Conservation (phyloP, 2,113 vertebrate species). For the Piprites chloris region DNA sequence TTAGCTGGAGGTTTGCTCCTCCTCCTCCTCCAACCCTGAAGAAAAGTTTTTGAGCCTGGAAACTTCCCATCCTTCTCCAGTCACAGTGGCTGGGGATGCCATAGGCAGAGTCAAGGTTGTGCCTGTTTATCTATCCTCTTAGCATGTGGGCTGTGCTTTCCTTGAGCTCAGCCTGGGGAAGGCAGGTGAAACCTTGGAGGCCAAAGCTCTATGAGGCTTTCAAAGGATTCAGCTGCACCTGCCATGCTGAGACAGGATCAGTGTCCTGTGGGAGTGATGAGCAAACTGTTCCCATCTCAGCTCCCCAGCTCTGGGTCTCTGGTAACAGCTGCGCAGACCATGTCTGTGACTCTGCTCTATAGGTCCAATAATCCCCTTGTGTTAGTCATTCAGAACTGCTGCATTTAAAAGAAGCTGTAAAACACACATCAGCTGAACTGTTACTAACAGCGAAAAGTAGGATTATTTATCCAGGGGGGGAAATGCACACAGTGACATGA, state of each 20-base stretch:
- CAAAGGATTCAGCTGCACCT: background rate
- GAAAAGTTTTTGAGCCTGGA: background rate
- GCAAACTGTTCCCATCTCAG: background rate
- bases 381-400: conserved; percentile 7
- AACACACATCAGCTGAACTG: conserved; percentile 35
- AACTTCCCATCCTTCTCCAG: background rate
- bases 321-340: background rate
- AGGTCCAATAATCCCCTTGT: background rate
- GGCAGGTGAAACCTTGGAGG: background rate
- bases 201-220: background rate
- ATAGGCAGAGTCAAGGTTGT: background rate
- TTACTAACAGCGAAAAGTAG: background rate
- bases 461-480: background rate
- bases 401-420: conserved; percentile 20
- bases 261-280: background rate
- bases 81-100: background rate
- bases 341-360: background rate
- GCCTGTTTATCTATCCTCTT: background rate
- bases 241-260: background rate
- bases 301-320: background rate
- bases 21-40: background rate
- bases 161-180: background rate
- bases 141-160: background rate
- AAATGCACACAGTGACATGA: background rate
- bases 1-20: background rate